Evolutionary conservation across 2,113 vertebrate species (phyloP), one percentile per base, ranked within the genome.

Genomic region (Zootoca vivipara): DNA sequence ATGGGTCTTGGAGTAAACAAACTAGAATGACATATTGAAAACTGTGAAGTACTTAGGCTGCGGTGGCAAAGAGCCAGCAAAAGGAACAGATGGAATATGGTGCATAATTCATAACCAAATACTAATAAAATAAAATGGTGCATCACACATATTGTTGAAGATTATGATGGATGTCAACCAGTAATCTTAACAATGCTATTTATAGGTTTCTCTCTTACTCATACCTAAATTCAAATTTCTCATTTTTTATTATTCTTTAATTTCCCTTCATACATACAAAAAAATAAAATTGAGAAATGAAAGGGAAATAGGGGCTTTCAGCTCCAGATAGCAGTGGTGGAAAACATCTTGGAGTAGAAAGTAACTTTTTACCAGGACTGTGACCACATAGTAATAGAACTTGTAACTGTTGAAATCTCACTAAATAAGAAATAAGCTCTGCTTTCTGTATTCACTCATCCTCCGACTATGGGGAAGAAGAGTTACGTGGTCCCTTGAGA

Each of bases 61-160:
- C 79, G 10, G 85, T 95, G 95, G 95, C 94, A 94, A 89, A 26
- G 62, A 86, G 95, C 95, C 96, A 96, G 95, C 92, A 89, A 90
- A 90, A 94, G 87, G 93, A 96, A 94, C 96, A 96, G 96, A 96
- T 96, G 96, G 96, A 95, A 95, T 94, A 93, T 90, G 89, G 94
- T 94, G 93, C 93, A 91, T 90, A 52, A 86, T 92, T 95, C 93
- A 92, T 95, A 94, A 95, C 89, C 94, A 94, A 87, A 90, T 91
- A 92, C 94, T 95, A 62, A 62, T 18, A 62, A 89, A 78, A 90
- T 94, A 91, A 85, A 91, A 67, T 40, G 93, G 58, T 85, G 92
- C 89, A 89, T 92, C 91, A 95, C 93, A 91, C 89, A 94, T 88
- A 73, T 85, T 92, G 91, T 94, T 95, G 90, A 93, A 93, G 93